Evolutionary conservation across 2,113 vertebrate species (phyloP), one percentile per base, ranked within the genome.

Genomic region (Dissostichus mawsoni): DNA sequence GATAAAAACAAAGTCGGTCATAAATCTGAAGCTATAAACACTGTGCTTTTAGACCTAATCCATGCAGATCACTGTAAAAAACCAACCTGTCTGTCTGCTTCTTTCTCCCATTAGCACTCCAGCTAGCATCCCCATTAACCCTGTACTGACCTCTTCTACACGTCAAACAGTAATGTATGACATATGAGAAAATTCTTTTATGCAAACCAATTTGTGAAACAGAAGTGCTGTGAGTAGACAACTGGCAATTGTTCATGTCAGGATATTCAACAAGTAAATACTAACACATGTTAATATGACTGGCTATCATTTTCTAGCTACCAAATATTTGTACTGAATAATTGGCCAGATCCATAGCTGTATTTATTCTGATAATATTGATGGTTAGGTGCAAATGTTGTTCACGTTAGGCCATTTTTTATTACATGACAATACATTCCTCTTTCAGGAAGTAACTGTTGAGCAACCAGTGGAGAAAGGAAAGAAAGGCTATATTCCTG

Each of bases 11-110:
- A 86, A 86, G 89, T 82, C 53, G 67, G 84, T 78, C 83, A 86
- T 87, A 87, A 90, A 92, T 90, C 78, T 79, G 45, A 66, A 80
- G 75, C 70, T 85, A 77, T 87, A 89, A 91, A 92, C 89, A 87
- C 75, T 53, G 16, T 23, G 62, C 84, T 81, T 88, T 92, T 86
- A 89, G 74, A 76, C 63, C 58, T 76, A 78, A 90, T 90, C 87
- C 90, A 85, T 50, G 50, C 44, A 57, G 59, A 85, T 66, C 50
- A 1, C 29, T 73, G 76, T 62, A 65, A 69, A 41, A 84, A 71
- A 68, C 52, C 78, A 52, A 68, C 59, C 69, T 76, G 52, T 63
- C 33, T 53, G 61, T n/a, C 74, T 79, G 9, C 29, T 55, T 74
- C 18, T 59, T 17, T 52, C 55, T 67, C 73, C 51, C 25, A 59